phyloP scores from a whole-genome alignment of 2,113 vertebrate genomes.

The Meriones unguiculatus region DNA sequence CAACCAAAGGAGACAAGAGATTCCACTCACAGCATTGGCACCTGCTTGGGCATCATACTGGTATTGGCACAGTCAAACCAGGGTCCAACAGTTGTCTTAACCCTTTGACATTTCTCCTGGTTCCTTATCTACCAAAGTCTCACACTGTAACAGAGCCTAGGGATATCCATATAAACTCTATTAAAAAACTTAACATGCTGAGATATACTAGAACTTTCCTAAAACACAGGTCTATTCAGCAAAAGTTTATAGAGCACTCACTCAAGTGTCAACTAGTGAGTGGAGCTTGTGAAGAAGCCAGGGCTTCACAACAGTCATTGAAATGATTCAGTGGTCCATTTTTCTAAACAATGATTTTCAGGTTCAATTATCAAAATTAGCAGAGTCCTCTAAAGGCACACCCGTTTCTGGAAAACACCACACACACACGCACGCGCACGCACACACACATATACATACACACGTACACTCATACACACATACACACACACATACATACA shows the following conservation, averaged over 20 bases:
- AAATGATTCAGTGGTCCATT: background rate
- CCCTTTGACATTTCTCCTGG: background rate
- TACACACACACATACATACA: background rate
- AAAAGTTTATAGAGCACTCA: background rate
- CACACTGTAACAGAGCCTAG: background rate
- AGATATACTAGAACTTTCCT: slow-evolving; percentile 21
- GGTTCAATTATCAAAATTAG: background rate
- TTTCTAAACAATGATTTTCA: background rate
- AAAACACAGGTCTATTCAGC: background rate
- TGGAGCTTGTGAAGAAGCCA: background rate
- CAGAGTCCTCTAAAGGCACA: background rate
- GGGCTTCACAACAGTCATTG: background rate
- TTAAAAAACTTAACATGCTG: background rate
- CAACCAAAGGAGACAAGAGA: background rate
- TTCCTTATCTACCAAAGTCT: background rate
- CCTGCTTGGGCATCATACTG: background rate
- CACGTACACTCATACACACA: background rate
- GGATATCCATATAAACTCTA: background rate
- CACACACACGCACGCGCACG: background rate
- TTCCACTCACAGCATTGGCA: too few relatives aligned
- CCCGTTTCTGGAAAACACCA: background rate
- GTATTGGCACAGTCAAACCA: fast-evolving
- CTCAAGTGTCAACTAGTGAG: background rate
- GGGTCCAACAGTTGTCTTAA: background rate
- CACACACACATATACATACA: background rate